Conservation (phyloP, 2,797 vertebrate species). For the Staurois parvus region DNA sequence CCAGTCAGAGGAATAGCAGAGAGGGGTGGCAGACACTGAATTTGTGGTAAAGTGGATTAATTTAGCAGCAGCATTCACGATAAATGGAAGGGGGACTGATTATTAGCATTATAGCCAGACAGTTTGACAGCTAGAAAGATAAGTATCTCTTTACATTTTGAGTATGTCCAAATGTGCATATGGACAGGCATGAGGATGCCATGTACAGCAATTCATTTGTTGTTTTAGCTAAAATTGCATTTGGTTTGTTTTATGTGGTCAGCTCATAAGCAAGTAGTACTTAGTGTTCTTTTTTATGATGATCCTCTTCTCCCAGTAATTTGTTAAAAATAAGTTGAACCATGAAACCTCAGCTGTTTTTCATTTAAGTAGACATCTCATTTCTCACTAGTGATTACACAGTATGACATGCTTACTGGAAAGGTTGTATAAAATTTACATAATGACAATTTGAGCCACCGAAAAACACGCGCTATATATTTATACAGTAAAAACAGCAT, state of each 20-base stretch:
- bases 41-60: too few relatives aligned
- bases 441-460: neutral
- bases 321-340: neutral
- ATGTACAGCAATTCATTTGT: neutral
- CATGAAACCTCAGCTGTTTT: neutral
- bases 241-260: neutral
- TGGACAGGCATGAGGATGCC: neutral
- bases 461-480: neutral
- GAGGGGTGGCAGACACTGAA: too few relatives aligned
- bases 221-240: neutral
- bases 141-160: neutral
- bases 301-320: neutral
- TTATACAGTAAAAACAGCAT: neutral
- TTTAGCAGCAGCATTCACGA: too few relatives aligned
- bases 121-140: neutral
- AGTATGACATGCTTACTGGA: neutral
- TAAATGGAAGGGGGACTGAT: too few relatives aligned
- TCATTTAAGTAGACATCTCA: neutral
- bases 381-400: neutral
- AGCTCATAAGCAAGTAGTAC: neutral
- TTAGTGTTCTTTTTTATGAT: neutral
- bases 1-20: too few relatives aligned
- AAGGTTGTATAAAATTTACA: neutral
- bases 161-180: neutral
- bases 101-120: neutral